phyloP scores from a whole-genome alignment of 1,140 invertebrate genomes.

The Spodoptera litura region DNA sequence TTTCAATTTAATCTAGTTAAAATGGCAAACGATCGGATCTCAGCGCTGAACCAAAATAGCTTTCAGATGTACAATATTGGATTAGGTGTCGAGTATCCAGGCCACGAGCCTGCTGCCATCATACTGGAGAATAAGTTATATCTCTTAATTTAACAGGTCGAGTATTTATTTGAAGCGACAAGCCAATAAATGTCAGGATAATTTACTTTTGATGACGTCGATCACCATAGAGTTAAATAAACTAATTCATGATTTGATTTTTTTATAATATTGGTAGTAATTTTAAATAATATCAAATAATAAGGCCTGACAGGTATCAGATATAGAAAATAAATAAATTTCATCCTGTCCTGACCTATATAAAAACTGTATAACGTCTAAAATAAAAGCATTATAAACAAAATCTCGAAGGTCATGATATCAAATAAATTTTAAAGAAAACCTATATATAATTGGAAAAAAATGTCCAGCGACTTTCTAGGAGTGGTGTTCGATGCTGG shows the following conservation, averaged over 20 bases:
- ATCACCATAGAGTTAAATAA: too few relatives aligned
- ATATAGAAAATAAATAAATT: too few relatives aligned
- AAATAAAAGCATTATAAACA: neutral
- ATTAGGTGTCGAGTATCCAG: neutral
- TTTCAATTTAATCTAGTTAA: neutral
- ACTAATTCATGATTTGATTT: too few relatives aligned
- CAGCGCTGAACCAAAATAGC: neutral
- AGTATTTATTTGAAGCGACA: too few relatives aligned
- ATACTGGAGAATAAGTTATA: neutral
- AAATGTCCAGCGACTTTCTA: slow-evolving; percentile 20
- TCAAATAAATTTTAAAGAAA: neutral
- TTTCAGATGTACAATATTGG: neutral
- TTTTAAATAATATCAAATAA: too few relatives aligned
- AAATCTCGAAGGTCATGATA: slow-evolving; percentile 5
- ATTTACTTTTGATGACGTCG: too few relatives aligned
- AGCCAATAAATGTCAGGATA: too few relatives aligned
- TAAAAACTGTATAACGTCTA: neutral
- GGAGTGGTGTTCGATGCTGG: slow-evolving; percentile 62
- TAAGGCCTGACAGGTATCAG: too few relatives aligned
- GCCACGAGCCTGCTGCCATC: neutral
- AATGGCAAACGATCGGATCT: neutral
- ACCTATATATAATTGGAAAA: neutral
- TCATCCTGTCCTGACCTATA: too few relatives aligned
- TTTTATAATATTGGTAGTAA: too few relatives aligned
- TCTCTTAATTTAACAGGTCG: too few relatives aligned